These are phyloP conservation scores for Speoplatyrhinus poulsoni DNA, from an alignment of 2,113 vertebrate species.

Conservation along the genomic window DNA sequence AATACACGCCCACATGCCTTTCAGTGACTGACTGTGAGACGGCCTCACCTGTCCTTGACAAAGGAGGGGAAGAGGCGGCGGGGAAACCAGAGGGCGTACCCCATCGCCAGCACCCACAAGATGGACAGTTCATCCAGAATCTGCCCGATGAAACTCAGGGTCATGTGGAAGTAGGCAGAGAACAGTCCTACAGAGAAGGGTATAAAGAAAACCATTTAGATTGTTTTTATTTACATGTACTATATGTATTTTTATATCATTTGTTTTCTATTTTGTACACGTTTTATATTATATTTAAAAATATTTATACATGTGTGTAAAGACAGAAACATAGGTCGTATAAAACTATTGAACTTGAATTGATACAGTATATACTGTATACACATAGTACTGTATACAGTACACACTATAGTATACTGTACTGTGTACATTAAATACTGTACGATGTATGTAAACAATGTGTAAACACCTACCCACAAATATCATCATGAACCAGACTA, in stretches of 20 bases:
- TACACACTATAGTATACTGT: too few relatives aligned
- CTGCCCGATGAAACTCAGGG: constrained; percentile 92
- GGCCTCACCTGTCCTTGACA: constrained; percentile 82
- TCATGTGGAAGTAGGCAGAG: constrained; percentile 95
- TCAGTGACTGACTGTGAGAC: background rate
- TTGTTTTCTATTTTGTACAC: too few relatives aligned
- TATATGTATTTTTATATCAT: too few relatives aligned
- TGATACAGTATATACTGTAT: too few relatives aligned
- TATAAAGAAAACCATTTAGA: background rate
- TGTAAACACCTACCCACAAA: constrained; percentile 78
- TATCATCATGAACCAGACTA: constrained; percentile 79
- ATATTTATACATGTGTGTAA: too few relatives aligned
- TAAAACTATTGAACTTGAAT: too few relatives aligned
- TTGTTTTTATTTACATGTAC: background rate
- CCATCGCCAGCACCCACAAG: constrained; percentile 84
- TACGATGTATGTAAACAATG: background rate
- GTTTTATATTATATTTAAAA: too few relatives aligned
- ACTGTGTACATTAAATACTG: background rate
- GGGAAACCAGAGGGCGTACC: constrained; percentile 89
- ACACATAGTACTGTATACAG: too few relatives aligned
- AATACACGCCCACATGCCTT: background rate
- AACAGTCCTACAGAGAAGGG: constrained; percentile 78
- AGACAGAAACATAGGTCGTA: too few relatives aligned
- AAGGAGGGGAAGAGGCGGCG: constrained; percentile 81
- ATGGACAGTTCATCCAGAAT: constrained; percentile 94